Percentiles rank a stretch among this genome's conserved stretches.
phyloP scores from a whole-genome alignment of 2,113 vertebrate species.

The Todiramphus chloris region DNA sequence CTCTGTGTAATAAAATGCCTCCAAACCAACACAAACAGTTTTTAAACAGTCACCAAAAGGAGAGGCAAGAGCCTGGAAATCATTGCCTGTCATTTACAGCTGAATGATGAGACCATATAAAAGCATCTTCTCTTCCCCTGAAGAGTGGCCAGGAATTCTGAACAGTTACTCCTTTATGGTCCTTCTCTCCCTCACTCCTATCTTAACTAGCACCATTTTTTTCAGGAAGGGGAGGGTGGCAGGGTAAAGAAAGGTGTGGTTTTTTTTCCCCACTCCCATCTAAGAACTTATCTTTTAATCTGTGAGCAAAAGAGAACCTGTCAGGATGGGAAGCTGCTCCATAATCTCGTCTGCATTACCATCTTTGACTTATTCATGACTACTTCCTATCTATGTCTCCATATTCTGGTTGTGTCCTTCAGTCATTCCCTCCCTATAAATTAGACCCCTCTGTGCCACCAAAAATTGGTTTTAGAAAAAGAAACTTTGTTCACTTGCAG shows the following conservation, averaged over 20 bases:
- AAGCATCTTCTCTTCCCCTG: not conserved
- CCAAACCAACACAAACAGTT: not conserved
- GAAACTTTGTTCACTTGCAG: not conserved
- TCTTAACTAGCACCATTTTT: not conserved
- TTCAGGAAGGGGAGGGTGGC: rapidly evolving
- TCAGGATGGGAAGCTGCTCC: not conserved
- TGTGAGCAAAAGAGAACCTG: not conserved
- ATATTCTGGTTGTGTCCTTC: not conserved
- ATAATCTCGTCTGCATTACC: not conserved
- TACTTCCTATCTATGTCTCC: not conserved
- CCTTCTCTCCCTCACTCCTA: not conserved
- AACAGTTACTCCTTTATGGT: not conserved
- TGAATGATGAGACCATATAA: not conserved
- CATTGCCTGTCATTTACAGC: not conserved
- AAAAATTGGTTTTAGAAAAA: not conserved
- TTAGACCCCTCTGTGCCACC: not conserved
- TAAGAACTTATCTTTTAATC: not conserved
- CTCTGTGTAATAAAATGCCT: not conserved
- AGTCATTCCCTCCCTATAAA: not conserved
- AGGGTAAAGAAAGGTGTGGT: rapidly evolving
- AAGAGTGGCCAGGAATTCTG: not conserved
- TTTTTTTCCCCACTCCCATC: not conserved
- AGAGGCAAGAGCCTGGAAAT: not conserved
- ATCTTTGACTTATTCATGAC: not conserved
- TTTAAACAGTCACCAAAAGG: not conserved